Conservation (phyloP, 1,140 invertebrate genomes). For the Euglossa dilemma region DNA sequence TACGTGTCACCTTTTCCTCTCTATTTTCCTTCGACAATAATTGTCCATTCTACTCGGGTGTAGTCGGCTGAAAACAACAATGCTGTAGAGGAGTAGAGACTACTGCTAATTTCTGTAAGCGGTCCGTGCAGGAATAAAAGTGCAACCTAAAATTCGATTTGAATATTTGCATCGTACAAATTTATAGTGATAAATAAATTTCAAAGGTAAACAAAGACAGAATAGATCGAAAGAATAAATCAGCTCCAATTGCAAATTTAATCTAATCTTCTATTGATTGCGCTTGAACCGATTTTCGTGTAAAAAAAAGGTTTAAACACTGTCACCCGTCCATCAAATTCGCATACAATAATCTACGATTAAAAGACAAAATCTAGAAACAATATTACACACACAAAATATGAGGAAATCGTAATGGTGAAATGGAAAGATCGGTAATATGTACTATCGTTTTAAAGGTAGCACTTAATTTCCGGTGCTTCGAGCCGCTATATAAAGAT, state of each 20-base stretch:
- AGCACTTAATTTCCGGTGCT: slow-evolving; percentile 56
- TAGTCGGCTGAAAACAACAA: slow-evolving; percentile 79
- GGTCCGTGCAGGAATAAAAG: slow-evolving; percentile 65
- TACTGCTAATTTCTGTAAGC: slow-evolving; percentile 60
- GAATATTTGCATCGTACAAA: slow-evolving; percentile 20
- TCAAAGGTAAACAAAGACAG: slow-evolving; percentile 4
- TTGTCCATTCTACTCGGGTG: slow-evolving; percentile 58
- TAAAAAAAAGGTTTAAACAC: background rate
- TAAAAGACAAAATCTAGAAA: slow-evolving; percentile 13
- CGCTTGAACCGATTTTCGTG: background rate
- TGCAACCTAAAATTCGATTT: slow-evolving; percentile 46
- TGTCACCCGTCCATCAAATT: background rate
- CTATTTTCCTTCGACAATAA: slow-evolving; percentile 56
- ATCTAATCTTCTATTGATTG: background rate
- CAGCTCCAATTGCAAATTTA: background rate
- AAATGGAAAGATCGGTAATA: background rate
- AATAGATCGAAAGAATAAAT: background rate
- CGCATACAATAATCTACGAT: slow-evolving; percentile 9
- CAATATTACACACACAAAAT: background rate
- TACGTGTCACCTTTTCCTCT: slow-evolving; percentile 47
- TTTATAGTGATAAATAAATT: slow-evolving; percentile 8
- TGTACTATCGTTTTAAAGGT: slow-evolving; percentile 23
- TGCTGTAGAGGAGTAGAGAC: slow-evolving; percentile 74
- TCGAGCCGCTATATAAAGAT: slow-evolving; percentile 49
- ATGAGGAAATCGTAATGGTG: background rate